phyloP scores from a whole-genome alignment of 2,113 vertebrate species.

The Atlantisia rogersi region DNA sequence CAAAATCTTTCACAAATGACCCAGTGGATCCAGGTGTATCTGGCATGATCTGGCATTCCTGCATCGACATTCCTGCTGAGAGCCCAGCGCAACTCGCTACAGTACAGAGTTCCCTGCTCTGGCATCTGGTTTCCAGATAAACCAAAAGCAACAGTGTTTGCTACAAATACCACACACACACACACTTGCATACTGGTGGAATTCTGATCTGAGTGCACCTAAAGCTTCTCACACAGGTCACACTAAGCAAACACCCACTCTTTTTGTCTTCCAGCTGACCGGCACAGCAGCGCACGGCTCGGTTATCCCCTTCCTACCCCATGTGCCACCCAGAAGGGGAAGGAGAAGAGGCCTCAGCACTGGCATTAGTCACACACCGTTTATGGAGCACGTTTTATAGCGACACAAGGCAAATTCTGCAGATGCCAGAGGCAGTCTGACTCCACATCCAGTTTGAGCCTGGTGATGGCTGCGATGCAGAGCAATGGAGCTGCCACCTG shows the following conservation, averaged over 20 bases:
- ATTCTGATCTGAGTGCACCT: too few relatives aligned
- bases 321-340: not conserved
- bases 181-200: not conserved
- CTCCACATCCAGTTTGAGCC: not conserved
- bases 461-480: not conserved
- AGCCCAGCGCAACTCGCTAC: not conserved
- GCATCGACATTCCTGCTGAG: not conserved
- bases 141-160: not conserved
- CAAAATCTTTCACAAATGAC: not conserved
- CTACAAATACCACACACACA: not conserved
- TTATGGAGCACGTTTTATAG: not conserved
- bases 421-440: not conserved
- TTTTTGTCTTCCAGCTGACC: not conserved
- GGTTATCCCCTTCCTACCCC: not conserved
- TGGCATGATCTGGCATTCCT: not conserved
- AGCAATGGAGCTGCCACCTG: not conserved
- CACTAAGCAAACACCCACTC: not conserved
- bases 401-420: not conserved
- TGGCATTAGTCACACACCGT: not conserved
- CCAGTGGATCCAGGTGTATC: not conserved
- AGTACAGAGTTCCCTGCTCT: not conserved
- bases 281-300: not conserved
- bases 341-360: not conserved
- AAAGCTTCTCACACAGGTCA: not conserved
- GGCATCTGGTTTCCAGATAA: not conserved